A percentile compares a stretch with the other conserved stretches of the same genome.
phyloP scores from a whole-genome alignment of 2,888 invertebrate genomes.

The Periphyllus acericola region DNA sequence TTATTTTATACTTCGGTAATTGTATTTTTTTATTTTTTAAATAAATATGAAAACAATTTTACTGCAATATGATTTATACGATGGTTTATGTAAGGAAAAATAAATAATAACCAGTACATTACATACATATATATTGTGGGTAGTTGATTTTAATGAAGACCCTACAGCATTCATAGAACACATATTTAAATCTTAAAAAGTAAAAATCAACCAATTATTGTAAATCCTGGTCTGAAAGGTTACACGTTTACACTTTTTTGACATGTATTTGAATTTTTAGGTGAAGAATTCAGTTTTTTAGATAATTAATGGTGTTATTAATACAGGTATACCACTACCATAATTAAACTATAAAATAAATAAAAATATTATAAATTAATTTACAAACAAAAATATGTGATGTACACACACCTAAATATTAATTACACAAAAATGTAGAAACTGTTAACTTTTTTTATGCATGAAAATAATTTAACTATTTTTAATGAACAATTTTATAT shows the following conservation, averaged over 20 bases:
- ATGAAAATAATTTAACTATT: not conserved
- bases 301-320: not conserved
- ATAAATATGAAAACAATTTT: no score
- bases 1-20: no score
- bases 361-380: constrained; percentile 5
- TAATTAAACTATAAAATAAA: constrained; percentile 23
- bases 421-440: not conserved
- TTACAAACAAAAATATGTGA: constrained; percentile 37
- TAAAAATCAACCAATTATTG: no score
- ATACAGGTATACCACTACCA: constrained; percentile 33
- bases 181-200: no score
- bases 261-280: not conserved
- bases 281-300: not conserved
- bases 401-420: constrained; percentile 18
- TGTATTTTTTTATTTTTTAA: no score
- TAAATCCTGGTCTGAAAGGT: not conserved
- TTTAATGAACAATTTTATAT: no score
- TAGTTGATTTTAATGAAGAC: no score
- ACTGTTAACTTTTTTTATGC: not conserved
- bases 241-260: not conserved
- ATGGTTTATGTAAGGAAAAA: no score
- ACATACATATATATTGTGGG: no score
- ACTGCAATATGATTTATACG: no score
- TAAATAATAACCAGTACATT: no score
- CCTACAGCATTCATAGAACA: no score